phyloP scores from a whole-genome alignment of 2,888 invertebrate genomes.

The Polymixis flavicincta region DNA sequence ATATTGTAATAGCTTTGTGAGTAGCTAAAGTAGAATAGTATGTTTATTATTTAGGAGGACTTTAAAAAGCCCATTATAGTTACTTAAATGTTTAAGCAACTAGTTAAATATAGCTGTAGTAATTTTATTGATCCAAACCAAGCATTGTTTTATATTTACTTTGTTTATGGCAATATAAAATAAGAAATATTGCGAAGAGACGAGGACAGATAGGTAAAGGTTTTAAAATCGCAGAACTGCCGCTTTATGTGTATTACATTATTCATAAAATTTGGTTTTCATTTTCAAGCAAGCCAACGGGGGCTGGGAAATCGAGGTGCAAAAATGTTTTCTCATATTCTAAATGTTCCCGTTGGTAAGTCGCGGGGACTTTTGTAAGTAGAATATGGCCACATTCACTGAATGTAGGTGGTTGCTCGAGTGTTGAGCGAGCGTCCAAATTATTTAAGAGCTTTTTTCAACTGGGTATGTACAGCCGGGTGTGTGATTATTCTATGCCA shows the following conservation, averaged over 20 bases:
- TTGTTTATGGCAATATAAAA: constrained; percentile 11
- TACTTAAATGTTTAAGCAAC: neutral
- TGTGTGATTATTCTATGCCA: constrained; percentile 35
- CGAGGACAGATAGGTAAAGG: constrained; percentile 16
- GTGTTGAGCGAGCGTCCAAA: constrained; percentile 39
- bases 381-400: constrained; percentile 47
- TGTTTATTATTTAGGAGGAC: neutral
- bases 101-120: neutral
- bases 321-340: constrained; percentile 71
- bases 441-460: constrained; percentile 50
- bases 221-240: constrained; percentile 70
- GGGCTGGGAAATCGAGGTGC: constrained; percentile 69
- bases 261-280: constrained; percentile 79
- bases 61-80: neutral
- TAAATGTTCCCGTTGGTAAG: constrained; percentile 45
- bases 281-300: constrained; percentile 69
- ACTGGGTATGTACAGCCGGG: neutral
- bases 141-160: constrained; percentile 2
- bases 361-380: constrained; percentile 41
- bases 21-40: neutral
- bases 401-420: constrained; percentile 40
- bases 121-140: neutral
- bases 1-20: constrained; percentile 39
- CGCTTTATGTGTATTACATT: constrained; percentile 73
- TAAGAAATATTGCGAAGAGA: constrained; percentile 24